A percentile compares a stretch with the other conserved stretches of the same genome.
These are phyloP conservation scores for Hestina assimilis DNA, from an alignment of 1,140 invertebrate genomes.

Conservation along the genomic window DNA sequence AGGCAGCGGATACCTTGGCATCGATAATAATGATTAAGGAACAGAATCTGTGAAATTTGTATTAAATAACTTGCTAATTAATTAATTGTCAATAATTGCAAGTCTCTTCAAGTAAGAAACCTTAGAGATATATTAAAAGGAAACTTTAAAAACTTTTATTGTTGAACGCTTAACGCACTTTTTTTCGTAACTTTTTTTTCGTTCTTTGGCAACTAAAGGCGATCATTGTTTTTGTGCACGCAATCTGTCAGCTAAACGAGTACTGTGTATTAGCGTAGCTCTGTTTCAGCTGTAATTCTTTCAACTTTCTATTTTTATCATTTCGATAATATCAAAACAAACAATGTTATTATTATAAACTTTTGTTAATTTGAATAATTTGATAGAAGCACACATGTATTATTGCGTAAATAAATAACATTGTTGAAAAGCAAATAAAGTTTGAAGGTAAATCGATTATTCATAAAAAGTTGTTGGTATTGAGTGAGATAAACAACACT, in stretches of 20 bases:
- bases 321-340: background rate
- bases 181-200: conserved; percentile 49
- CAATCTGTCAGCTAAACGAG: conserved; percentile 48
- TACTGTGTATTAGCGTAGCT: conserved; percentile 35
- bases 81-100: no score
- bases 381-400: no score
- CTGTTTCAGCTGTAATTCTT: conserved; percentile 37
- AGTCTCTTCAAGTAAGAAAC: no score
- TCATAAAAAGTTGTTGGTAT: background rate
- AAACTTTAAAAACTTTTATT: conserved; percentile 18
- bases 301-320: conserved; percentile 20
- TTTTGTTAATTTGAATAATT: no score
- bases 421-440: background rate
- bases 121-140: conserved; percentile 21
- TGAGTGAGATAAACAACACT: background rate
- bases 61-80: no score
- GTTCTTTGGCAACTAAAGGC: conserved; percentile 35
- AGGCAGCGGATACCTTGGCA: conserved; percentile 64
- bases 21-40: conserved; percentile 54
- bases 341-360: no score
- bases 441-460: background rate
- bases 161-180: conserved; percentile 35
- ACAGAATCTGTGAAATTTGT: conserved; percentile 23
- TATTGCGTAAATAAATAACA: no score
- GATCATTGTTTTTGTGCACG: conserved; percentile 60